A percentile compares a stretch with the other conserved stretches of the same genome.
phyloP scores from a whole-genome alignment of 2,113 vertebrate species.

The Rissa tridactyla region DNA sequence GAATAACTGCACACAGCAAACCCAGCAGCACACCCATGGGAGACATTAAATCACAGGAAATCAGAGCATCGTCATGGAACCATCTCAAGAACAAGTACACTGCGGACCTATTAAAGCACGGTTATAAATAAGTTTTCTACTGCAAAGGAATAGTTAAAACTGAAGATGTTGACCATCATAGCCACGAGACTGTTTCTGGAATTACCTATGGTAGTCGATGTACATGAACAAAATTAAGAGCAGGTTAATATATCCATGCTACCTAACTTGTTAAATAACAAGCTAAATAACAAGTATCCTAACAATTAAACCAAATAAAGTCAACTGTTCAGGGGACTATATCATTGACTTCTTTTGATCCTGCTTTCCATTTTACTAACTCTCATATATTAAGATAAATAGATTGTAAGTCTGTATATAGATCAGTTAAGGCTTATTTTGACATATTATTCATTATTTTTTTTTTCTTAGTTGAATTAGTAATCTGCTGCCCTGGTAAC shows the following conservation, averaged over 20 bases:
- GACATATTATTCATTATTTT: background rate
- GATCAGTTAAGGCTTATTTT: background rate
- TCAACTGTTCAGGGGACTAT: background rate
- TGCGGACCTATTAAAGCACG: background rate
- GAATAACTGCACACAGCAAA: background rate
- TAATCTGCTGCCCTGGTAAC: constrained; percentile 20
- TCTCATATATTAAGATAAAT: background rate
- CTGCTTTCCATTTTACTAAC: background rate
- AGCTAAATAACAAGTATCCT: background rate
- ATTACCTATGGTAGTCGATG: background rate
- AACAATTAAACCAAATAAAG: background rate
- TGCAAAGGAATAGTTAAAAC: background rate
- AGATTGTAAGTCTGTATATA: background rate
- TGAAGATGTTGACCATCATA: background rate
- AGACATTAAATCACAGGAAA: background rate
- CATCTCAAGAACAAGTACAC: background rate
- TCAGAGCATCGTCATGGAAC: background rate
- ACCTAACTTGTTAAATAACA: background rate
- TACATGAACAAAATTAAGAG: background rate
- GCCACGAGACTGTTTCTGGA: background rate
- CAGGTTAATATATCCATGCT: background rate
- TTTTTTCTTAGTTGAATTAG: background rate
- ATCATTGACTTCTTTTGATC: background rate
- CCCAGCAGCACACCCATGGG: background rate
- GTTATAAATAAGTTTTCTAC: background rate